Evolutionary conservation across 1,140 invertebrate genomes (phyloP).

Genomic region (Cardiocondyla obscurior): DNA sequence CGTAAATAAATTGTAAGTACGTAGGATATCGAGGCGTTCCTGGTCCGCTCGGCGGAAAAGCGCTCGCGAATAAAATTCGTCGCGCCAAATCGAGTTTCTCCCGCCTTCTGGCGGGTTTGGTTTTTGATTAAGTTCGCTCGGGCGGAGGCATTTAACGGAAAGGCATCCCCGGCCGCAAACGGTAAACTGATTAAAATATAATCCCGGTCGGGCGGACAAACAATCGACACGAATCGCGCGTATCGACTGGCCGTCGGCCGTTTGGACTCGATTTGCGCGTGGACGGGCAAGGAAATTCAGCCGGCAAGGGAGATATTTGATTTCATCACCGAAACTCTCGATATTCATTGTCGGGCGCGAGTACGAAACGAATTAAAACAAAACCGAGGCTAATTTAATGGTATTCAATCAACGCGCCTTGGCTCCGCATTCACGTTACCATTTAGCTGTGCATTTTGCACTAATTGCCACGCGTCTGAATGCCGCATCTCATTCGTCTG

Average conservation of each 20-base stretch:
- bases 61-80: slow-evolving; percentile 39
- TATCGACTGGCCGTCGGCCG: slow-evolving; percentile 44
- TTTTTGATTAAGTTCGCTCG: slow-evolving; percentile 49
- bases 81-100: slow-evolving; percentile 47
- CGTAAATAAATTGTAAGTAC: neutral
- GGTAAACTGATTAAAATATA: slow-evolving; percentile 59
- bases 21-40: neutral
- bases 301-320: slow-evolving; percentile 32
- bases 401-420: slow-evolving; percentile 43
- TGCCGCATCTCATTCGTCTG: slow-evolving; percentile 38
- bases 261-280: neutral
- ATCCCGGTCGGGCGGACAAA: slow-evolving; percentile 32
- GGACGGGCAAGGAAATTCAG: slow-evolving; percentile 27
- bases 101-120: slow-evolving; percentile 1
- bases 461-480: slow-evolving; percentile 46
- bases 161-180: slow-evolving; percentile 48
- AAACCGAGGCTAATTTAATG: slow-evolving; percentile 50
- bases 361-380: slow-evolving; percentile 26
- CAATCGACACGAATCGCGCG: slow-evolving; percentile 43
- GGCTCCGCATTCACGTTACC: neutral
- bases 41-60: slow-evolving; percentile 26
- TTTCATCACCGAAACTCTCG: slow-evolving; percentile 39
- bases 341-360: slow-evolving; percentile 20
- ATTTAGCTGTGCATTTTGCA: slow-evolving; percentile 36
- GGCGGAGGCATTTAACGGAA: slow-evolving; percentile 53